A percentile compares a stretch with the other conserved stretches of the same genome.
Evolutionary conservation across 2,888 invertebrate species (phyloP).

Genomic region (Podotricha telesiphe): DNA sequence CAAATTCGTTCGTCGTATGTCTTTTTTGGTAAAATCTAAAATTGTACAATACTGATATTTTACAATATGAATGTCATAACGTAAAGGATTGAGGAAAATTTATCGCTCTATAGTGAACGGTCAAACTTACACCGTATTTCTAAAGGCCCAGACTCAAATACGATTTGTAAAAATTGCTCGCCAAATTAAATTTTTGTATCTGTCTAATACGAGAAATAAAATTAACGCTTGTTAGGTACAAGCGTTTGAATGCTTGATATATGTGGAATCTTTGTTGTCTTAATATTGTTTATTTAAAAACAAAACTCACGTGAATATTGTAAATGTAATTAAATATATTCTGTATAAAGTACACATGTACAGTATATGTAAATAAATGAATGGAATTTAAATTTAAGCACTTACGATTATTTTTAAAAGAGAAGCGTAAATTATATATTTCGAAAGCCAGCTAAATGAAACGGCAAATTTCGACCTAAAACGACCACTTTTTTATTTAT

Average conservation of each 20-base stretch:
- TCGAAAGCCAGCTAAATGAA: background rate
- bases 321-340: background rate
- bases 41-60: background rate
- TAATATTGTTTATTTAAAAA: background rate
- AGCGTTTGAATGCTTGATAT: background rate
- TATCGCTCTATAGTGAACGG: conserved; percentile 15
- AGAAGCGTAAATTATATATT: background rate
- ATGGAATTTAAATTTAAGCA: background rate
- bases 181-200: conserved; percentile 30
- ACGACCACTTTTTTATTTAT: background rate
- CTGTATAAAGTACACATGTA: background rate
- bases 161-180: conserved; percentile 36
- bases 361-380: background rate
- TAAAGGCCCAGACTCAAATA: conserved; percentile 35
- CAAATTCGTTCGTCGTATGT: too few relatives aligned
- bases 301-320: background rate
- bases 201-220: conserved; percentile 25
- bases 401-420: conserved; percentile 1
- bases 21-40: too few relatives aligned
- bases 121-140: background rate
- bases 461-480: background rate
- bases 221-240: background rate
- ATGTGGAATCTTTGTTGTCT: background rate
- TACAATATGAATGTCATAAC: background rate
- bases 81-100: background rate